These are phyloP conservation scores for Papilio helenus DNA, from an alignment of 1,140 invertebrate genomes.

Conservation along the genomic window DNA sequence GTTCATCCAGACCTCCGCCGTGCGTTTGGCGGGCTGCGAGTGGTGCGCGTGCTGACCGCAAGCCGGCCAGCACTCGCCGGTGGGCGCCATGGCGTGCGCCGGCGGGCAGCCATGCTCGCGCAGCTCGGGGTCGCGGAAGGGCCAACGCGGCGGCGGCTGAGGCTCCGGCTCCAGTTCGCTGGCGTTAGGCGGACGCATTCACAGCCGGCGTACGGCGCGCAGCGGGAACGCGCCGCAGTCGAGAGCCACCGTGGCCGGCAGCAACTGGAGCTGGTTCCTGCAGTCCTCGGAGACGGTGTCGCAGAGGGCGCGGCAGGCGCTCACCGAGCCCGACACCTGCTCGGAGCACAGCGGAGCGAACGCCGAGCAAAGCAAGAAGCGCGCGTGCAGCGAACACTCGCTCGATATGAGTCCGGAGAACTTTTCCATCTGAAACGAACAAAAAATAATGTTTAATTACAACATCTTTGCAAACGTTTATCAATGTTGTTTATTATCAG, in stretches of 20 bases:
- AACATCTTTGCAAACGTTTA: not conserved
- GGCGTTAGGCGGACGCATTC: slow-evolving; percentile 82
- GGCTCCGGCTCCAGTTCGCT: slow-evolving; percentile 70
- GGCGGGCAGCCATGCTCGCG: slow-evolving; percentile 71
- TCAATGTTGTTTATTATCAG: slow-evolving; percentile 21
- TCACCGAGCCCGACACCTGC: slow-evolving; percentile 92
- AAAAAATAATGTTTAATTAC: slow-evolving; percentile 43
- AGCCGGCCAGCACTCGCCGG: slow-evolving; percentile 84
- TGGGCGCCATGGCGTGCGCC: slow-evolving; percentile 66
- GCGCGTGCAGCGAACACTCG: slow-evolving; percentile 93
- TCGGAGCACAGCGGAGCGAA: slow-evolving; percentile 97
- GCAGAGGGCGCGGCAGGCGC: slow-evolving; percentile 93
- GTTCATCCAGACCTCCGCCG: slow-evolving; percentile 91
- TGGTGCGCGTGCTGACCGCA: slow-evolving; percentile 90
- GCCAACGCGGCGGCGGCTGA: slow-evolving; percentile 65
- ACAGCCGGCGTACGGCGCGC: slow-evolving; percentile 81
- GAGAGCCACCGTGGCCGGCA: slow-evolving; percentile 89
- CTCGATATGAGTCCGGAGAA: slow-evolving; percentile 92
- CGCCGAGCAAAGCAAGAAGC: slow-evolving; percentile 95
- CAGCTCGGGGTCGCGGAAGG: slow-evolving; percentile 67
- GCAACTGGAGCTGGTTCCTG: slow-evolving; percentile 87
- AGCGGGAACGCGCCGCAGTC: slow-evolving; percentile 87
- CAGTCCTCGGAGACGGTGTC: slow-evolving; percentile 91
- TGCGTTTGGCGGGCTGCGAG: slow-evolving; percentile 88
- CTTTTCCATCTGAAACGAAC: slow-evolving; percentile 86